Base-by-base conservation (phyloP, 2,888 invertebrate species). In the Drosophila hamatofila region DNA sequence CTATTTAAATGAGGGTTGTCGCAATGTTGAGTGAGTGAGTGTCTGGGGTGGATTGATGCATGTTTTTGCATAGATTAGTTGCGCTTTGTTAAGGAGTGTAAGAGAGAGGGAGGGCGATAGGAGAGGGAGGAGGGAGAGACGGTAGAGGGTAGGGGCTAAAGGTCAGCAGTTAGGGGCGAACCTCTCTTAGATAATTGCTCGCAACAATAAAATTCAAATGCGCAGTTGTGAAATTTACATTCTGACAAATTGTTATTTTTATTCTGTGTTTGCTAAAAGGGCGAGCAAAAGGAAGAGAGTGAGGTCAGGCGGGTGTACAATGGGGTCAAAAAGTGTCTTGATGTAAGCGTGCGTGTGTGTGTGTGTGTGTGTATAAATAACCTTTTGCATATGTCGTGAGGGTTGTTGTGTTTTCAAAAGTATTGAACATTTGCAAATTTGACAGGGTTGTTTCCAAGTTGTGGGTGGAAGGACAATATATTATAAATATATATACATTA, bases 41-140 rank as follows among this genome's bases (percentile, higher is more conserved):
- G 39, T 60, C 58, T 48, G 71, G 56, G 62, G 63, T 69, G 64
- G 63, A 65, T 48, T 63, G 37, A 42, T 61, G 88, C 90, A 88
- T 84, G 84, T 84, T 90, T 84, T 84, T 90, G 89, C 90, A 84
- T 84, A 84, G 90, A 84, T 84, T 84, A 84, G 87, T 51, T 72
- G 83, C 83, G 83, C 63, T 83, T 86, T 66, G 87, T 86, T 83
- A 80, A 11, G 11, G 14, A 27, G 21, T 25, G 11, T 12, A 9
- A 3, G 41, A 52, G 74, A 60, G 49, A 37, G 12, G 35, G 35
- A 37, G 35, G 2, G 35, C n/a, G 30, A 3, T 30, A 30, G 30
- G 0, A 30, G 30, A 37, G 35, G 35, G 16, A 7, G 35, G 35
- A 16, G 6, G 7, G 49, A 4, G 41, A 59, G 66, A 57, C 46